A percentile compares a stretch with the other conserved stretches of the same genome.
Conservation (phyloP, 2,888 invertebrate genomes). For the Trilocha varians region DNA sequence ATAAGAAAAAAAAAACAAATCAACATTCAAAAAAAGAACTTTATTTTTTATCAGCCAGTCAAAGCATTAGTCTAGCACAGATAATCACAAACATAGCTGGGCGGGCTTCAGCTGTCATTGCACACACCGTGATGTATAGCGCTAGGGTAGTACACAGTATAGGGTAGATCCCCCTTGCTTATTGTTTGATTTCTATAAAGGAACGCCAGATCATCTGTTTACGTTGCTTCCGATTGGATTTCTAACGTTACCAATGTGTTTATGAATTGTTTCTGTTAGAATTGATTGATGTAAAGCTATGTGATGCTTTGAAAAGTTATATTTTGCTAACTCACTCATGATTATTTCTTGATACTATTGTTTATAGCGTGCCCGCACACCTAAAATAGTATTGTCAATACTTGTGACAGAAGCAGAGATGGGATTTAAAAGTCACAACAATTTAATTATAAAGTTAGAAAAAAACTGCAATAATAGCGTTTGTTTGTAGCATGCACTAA, state of each 20-base stretch:
- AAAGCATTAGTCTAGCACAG: neutral
- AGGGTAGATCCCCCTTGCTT: neutral
- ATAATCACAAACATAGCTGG: neutral
- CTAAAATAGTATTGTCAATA: too few relatives aligned
- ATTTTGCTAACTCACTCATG: too few relatives aligned
- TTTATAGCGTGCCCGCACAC: too few relatives aligned
- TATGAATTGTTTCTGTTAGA: neutral
- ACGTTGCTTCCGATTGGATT: neutral
- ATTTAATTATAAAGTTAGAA: too few relatives aligned
- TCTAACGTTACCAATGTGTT: neutral
- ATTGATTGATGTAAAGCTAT: too few relatives aligned
- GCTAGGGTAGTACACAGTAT: neutral
- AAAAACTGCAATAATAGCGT: too few relatives aligned
- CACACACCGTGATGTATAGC: conserved; percentile 3
- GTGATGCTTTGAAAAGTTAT: too few relatives aligned
- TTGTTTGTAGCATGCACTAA: too few relatives aligned
- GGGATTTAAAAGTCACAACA: too few relatives aligned
- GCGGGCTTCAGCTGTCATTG: conserved; percentile 1
- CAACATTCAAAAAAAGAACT: neutral
- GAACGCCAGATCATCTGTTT: neutral
- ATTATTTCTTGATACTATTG: too few relatives aligned
- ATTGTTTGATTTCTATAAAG: neutral
- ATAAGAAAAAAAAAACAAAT: conserved; percentile 5
- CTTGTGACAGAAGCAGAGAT: too few relatives aligned
- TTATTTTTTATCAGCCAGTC: neutral